Percentiles rank a stretch among this genome's conserved stretches.
These are phyloP conservation scores for Oedothorax gibbosus DNA, from an alignment of 1,140 invertebrate species.

Conservation along the genomic window DNA sequence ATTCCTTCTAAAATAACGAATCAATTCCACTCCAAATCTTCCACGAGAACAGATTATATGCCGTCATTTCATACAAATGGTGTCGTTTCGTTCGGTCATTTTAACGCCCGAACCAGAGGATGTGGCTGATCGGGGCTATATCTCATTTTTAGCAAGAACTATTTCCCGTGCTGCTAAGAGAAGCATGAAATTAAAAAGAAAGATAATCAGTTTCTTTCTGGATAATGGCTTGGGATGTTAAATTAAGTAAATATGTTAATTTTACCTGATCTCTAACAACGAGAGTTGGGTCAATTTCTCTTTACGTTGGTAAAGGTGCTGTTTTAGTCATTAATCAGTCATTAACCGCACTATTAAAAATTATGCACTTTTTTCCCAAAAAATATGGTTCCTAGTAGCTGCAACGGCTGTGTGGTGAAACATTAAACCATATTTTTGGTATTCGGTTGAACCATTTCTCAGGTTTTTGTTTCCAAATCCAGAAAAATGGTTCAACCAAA, in stretches of 20 bases:
- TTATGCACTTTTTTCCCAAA: too few species aligned
- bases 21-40: too few species aligned
- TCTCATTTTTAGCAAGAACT: not conserved
- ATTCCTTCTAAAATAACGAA: too few species aligned
- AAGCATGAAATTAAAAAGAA: conserved; percentile 21
- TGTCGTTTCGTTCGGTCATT: not conserved
- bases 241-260: not conserved
- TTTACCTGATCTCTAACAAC: too few species aligned
- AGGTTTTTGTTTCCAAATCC: too few species aligned
- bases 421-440: too few species aligned
- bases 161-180: conserved; percentile 30
- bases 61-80: not conserved
- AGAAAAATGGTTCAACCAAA: too few species aligned
- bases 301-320: not conserved
- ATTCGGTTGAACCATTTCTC: too few species aligned
- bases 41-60: not conserved
- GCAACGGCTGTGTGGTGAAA: too few species aligned
- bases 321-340: not conserved
- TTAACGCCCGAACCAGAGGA: not conserved
- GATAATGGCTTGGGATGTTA: not conserved
- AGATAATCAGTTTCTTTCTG: not conserved
- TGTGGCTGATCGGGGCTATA: not conserved
- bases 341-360: too few species aligned
- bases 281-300: not conserved
- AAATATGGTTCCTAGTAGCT: too few species aligned